These are phyloP conservation scores for Prochilodus magdalenae DNA, from an alignment of 2,113 vertebrate species.

Conservation along the genomic window DNA sequence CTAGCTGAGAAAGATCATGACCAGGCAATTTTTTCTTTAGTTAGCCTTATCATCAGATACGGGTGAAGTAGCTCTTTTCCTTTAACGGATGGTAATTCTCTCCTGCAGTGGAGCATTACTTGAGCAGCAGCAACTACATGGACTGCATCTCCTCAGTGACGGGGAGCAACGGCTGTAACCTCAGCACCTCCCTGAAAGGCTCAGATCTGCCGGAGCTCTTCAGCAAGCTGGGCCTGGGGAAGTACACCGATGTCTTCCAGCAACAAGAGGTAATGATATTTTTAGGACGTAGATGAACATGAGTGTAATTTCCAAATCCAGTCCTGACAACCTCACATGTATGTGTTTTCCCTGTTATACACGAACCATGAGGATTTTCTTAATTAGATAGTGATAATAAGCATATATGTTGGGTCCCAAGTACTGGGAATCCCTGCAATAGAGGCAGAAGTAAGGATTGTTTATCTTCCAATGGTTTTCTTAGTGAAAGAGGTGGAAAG, in stretches of 20 bases:
- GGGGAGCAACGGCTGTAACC: constrained; percentile 94
- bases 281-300: neutral
- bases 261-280: constrained; percentile 90
- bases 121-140: constrained; percentile 99
- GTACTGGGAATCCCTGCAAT: too few relatives aligned
- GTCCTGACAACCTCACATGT: too few relatives aligned
- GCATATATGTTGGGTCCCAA: too few relatives aligned
- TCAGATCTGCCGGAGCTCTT: constrained; percentile 97
- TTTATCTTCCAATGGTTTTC: too few relatives aligned
- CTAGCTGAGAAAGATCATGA: too few relatives aligned
- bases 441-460: too few relatives aligned
- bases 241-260: constrained; percentile 97
- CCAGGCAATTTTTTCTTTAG: too few relatives aligned
- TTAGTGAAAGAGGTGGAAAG: too few relatives aligned
- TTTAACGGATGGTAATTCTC: neutral
- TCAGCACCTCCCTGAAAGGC: constrained; percentile 92
- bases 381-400: too few relatives aligned
- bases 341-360: too few relatives aligned
- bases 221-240: constrained; percentile 96
- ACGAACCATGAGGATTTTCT: too few relatives aligned
- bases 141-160: constrained; percentile 96
- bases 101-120: constrained; percentile 90
- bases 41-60: too few relatives aligned
- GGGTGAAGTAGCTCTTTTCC: neutral
- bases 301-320: neutral